These are phyloP conservation scores for Sinocyclocheilus anshuiensis DNA, from an alignment of 2,113 vertebrate species.

Conservation along the genomic window DNA sequence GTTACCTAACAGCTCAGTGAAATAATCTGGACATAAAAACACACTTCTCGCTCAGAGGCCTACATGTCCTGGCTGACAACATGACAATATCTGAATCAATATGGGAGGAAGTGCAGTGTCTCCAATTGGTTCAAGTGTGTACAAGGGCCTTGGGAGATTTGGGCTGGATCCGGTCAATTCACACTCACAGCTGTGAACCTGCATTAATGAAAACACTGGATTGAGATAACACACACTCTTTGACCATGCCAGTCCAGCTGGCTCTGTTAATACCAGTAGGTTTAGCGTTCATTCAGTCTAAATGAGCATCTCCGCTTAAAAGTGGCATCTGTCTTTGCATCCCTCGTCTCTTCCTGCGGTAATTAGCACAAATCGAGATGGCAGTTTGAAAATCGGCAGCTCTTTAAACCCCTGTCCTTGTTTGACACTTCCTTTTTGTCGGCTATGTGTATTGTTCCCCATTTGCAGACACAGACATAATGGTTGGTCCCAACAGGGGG, in stretches of 20 bases:
- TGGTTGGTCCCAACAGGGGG: constrained; percentile 69
- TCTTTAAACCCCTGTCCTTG: constrained; percentile 75
- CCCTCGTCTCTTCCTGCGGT: constrained; percentile 55
- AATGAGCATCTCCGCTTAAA: constrained; percentile 58
- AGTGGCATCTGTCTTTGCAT: constrained; percentile 44
- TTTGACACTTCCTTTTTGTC: constrained; percentile 76
- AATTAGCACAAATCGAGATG: constrained; percentile 76
- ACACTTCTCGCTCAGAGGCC: not conserved
- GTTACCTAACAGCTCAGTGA: not conserved
- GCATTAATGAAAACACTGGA: constrained; percentile 57
- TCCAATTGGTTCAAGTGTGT: constrained; percentile 16
- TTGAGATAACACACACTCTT: constrained; percentile 51
- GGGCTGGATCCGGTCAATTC: constrained; percentile 57
- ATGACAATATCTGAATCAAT: not conserved
- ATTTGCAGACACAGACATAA: constrained; percentile 76
- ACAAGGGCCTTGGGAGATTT: constrained; percentile 29
- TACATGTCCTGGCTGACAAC: not conserved
- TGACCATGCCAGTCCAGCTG: constrained; percentile 64
- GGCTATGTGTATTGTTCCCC: constrained; percentile 74
- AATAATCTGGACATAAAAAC: constrained; percentile 9
- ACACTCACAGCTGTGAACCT: constrained; percentile 60
- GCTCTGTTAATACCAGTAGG: constrained; percentile 69
- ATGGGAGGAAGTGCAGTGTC: not conserved
- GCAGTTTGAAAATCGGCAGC: constrained; percentile 68
- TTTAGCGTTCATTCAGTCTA: constrained; percentile 56